A percentile compares a stretch with the other conserved stretches of the same genome.
Conservation (phyloP, 1,140 invertebrate genomes). For the Drosophila bocki region DNA sequence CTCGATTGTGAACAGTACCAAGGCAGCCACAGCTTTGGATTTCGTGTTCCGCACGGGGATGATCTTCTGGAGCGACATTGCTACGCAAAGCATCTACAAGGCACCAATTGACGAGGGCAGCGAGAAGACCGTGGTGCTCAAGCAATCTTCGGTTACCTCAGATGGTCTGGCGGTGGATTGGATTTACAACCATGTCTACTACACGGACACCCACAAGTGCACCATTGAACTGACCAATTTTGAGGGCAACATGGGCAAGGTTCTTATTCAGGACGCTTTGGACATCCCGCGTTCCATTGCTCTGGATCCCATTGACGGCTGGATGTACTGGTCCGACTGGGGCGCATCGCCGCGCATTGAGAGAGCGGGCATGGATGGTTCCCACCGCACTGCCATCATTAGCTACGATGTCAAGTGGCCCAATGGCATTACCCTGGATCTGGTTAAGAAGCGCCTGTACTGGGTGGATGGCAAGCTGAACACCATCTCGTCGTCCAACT, state of each 20-base stretch:
- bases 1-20: constrained; percentile 93
- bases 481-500: constrained; percentile 93
- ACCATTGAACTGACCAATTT: constrained; percentile 95
- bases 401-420: constrained; percentile 97
- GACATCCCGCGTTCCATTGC: constrained; percentile 98
- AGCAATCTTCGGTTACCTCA: constrained; percentile 93
- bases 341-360: constrained; percentile 96
- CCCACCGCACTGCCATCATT: constrained; percentile 94
- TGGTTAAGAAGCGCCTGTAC: constrained; percentile 93
- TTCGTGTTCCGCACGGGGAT: constrained; percentile 95
- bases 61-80: constrained; percentile 98
- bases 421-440: constrained; percentile 96
- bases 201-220: constrained; percentile 96
- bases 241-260: constrained; percentile 95
- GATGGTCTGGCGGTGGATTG: constrained; percentile 98
- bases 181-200: constrained; percentile 98
- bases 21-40: constrained; percentile 94
- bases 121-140: constrained; percentile 92
- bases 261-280: constrained; percentile 92
- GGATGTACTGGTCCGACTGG: constrained; percentile 99
- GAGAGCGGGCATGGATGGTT: constrained; percentile 97
- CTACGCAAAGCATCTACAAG: constrained; percentile 95
- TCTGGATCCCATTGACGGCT: constrained; percentile 97
- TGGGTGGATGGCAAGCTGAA: constrained; percentile 98
- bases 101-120: constrained; percentile 97